Conservation (phyloP, 2,113 vertebrate species). For the Callorhinus ursinus region DNA sequence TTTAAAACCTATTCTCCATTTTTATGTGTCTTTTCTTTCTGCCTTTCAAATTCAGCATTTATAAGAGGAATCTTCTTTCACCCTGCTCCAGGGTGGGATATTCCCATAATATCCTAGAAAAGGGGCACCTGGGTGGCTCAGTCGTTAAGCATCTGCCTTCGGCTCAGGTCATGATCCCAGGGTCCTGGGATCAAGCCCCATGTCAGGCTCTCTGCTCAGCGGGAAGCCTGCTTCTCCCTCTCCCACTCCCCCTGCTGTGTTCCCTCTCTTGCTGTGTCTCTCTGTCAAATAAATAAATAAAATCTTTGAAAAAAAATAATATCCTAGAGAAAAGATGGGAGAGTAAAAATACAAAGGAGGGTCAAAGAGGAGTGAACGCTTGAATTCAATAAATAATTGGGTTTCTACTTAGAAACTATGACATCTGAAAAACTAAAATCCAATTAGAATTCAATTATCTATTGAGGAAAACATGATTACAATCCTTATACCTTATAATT, state of each 20-base stretch:
- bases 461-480: not conserved
- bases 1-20: not conserved
- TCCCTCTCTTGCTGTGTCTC: too few species aligned
- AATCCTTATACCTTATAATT: slow-evolving; percentile 1
- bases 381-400: slow-evolving; percentile 18
- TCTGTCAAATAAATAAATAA: too few species aligned
- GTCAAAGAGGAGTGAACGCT: not conserved
- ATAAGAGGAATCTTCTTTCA: not conserved
- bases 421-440: not conserved
- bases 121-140: not conserved
- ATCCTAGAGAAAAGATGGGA: not conserved
- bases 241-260: too few species aligned
- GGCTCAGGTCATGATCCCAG: too few species aligned
- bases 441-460: slow-evolving; percentile 9
- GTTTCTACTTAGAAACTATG: not conserved
- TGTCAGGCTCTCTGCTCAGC: too few species aligned
- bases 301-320: not conserved
- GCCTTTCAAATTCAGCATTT: not conserved
- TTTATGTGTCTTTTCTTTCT: not conserved
- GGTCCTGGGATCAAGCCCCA: too few species aligned
- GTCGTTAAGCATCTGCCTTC: too few species aligned
- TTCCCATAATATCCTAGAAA: not conserved
- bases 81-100: not conserved
- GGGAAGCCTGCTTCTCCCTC: too few species aligned
- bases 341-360: not conserved